A percentile compares a stretch with the other conserved stretches of the same genome.
Evolutionary conservation across 53 echinoderm and acorn worm genomes (phyloP).

Genomic region (Echinarachnius parma): DNA sequence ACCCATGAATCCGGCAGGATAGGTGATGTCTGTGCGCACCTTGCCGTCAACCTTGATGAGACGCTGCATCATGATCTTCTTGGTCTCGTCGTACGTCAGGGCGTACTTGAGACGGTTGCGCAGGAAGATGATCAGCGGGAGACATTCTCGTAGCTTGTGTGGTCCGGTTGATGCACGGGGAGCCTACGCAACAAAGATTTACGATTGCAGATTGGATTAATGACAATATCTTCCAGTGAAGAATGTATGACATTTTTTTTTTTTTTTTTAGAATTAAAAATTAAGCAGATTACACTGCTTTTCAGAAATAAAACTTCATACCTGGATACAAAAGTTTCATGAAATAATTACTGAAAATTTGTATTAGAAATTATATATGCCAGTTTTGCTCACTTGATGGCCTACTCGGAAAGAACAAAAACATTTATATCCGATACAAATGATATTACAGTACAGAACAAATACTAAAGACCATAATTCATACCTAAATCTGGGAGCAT

Average conservation of each 20-base stretch:
- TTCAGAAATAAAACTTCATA: too few species aligned
- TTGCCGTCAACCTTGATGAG: conserved; percentile 99
- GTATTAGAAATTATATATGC: too few species aligned
- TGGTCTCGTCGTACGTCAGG: conserved; percentile 88
- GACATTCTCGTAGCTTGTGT: conserved; percentile 97
- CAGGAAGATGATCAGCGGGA: conserved; percentile 90
- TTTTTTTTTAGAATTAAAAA: background rate
- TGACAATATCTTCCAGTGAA: background rate
- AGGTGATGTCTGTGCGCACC: conserved; percentile 94
- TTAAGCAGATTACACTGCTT: too few species aligned
- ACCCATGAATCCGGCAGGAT: conserved; percentile 98
- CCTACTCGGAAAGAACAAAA: too few species aligned
- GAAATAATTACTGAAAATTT: too few species aligned
- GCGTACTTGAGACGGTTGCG: conserved; percentile 98
- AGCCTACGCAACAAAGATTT: too few species aligned
- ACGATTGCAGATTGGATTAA: background rate
- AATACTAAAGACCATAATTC: too few species aligned
- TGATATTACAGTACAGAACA: too few species aligned
- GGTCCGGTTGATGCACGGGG: conserved; percentile 97
- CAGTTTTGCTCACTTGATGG: too few species aligned
- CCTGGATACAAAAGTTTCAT: too few species aligned
- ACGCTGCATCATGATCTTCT: conserved; percentile 97
- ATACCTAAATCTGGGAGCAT: too few species aligned
- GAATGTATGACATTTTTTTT: background rate
- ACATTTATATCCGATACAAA: too few species aligned